Evolutionary conservation across 2,888 invertebrate species (phyloP).

Genomic region (Pandemis corylana): DNA sequence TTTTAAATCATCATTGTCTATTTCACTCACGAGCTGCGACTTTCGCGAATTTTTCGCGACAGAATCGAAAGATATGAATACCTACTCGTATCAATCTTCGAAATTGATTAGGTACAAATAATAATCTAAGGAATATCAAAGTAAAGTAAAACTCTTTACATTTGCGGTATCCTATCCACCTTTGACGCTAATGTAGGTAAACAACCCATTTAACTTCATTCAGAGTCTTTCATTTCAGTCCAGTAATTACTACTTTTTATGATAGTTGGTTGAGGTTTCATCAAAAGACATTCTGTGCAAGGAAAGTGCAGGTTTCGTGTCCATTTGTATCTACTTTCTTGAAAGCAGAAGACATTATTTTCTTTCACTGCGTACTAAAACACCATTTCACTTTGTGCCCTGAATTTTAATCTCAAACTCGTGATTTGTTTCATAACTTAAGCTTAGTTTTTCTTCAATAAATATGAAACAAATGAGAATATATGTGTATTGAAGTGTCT

Average conservation of each 20-base stretch:
- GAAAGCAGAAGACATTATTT: not conserved
- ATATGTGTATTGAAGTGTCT: not conserved
- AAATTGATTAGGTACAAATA: not conserved
- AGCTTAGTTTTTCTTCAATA: too few species aligned
- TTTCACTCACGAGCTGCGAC: constrained; percentile 9
- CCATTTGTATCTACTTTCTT: not conserved
- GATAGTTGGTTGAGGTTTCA: not conserved
- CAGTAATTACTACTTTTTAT: constrained; percentile 16
- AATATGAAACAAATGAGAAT: not conserved
- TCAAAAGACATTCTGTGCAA: constrained; percentile 4
- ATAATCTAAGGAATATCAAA: not conserved
- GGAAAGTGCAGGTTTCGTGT: not conserved
- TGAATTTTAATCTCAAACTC: too few species aligned
- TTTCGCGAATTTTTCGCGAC: not conserved
- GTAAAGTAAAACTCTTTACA: not conserved
- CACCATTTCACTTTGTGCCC: too few species aligned
- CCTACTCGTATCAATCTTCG: not conserved
- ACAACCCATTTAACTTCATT: constrained; percentile 14
- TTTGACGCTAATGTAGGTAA: not conserved
- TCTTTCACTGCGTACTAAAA: not conserved
- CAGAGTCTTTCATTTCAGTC: constrained; percentile 27
- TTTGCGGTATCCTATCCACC: not conserved
- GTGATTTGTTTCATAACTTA: too few species aligned
- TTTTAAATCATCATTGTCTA: constrained; percentile 19
- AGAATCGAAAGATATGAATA: not conserved